A percentile compares a stretch with the other conserved stretches of the same genome.
phyloP scores from a whole-genome alignment of 2,113 vertebrate species.

The Oryzias curvinotus region DNA sequence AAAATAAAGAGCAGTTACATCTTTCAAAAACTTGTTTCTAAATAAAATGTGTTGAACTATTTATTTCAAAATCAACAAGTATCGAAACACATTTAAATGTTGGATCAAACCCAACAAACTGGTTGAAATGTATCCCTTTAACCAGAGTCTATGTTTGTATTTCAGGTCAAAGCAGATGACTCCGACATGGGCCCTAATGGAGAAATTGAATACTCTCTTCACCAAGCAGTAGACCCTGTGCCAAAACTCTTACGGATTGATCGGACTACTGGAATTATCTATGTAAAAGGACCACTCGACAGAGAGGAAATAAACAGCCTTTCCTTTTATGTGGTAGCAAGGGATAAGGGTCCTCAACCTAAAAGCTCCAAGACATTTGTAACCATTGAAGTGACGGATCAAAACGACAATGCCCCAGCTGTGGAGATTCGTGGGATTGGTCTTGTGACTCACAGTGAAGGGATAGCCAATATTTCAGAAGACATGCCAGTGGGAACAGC shows the following conservation, averaged over 20 bases:
- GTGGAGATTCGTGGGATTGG: constrained; percentile 97
- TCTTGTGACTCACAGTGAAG: constrained; percentile 92
- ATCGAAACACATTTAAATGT: constrained; percentile 7
- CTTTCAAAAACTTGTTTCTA: not conserved
- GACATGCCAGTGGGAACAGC: constrained; percentile 94
- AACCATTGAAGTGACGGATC: constrained; percentile 92
- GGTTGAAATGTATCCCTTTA: constrained; percentile 27
- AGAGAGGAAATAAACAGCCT: constrained; percentile 90
- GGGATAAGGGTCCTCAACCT: constrained; percentile 93
- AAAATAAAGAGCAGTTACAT: too few species aligned
- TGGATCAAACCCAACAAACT: constrained; percentile 17
- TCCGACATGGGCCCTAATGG: constrained; percentile 94
- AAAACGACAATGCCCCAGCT: constrained; percentile 94
- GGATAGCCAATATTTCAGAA: constrained; percentile 96
- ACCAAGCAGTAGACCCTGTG: constrained; percentile 90
- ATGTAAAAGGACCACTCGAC: constrained; percentile 92
- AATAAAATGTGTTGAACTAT: constrained; percentile 31
- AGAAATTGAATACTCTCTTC: constrained; percentile 96
- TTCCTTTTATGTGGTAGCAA: constrained; percentile 91
- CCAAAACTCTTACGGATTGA: constrained; percentile 90
- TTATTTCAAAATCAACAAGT: constrained; percentile 24
- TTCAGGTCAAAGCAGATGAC: constrained; percentile 94
- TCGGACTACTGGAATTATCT: constrained; percentile 88
- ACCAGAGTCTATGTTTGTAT: constrained; percentile 42
- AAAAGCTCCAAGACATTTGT: constrained; percentile 94